Evolutionary conservation across 2,113 vertebrate species (phyloP), one percentile per base, ranked within the genome.

Genomic region (Orthochromis indermauri): DNA sequence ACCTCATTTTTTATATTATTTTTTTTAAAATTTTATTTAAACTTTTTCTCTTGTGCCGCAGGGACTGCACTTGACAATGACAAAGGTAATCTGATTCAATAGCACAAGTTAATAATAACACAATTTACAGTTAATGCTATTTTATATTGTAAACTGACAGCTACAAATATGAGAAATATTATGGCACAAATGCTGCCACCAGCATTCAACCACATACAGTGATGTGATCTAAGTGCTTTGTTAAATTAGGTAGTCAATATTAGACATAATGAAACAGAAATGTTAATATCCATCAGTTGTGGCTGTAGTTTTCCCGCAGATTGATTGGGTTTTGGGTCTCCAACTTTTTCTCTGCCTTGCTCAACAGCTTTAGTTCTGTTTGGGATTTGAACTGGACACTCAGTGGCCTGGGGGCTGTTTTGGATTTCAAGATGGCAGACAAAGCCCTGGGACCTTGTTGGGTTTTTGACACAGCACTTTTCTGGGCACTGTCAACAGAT

Each of bases 271-370:
- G 6, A 68, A 49, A 68, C 13, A 37, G 35, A 35, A 42, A 7
- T 76, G 4, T 49, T n/a, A 28, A n/a, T 33, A 35, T 51, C 26
- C 19, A 28, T 95, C 84, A 95, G 88, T 84, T 94, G 86, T 6
- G 79, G 85, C 92, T 95, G 91, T 95, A 94, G 89, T 95, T 94
- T 86, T 92, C 90, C 17, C 85, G 86, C 76, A 68, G 35, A 71
- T 80, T 76, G 35, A 78, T 2, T 19, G 10, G 61, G 0, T 8
- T 66, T 66, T 66, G 40, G 51, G 19, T 37, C 73, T 91, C 80
- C 35, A 51, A 21, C 10, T 24, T 19, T 5, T 85, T 55, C 59
- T 91, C 84, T 31, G 73, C 26, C 71, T 35, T 45, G 14, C 42
- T 79, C 10, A 59, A 8, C 4, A 81, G 49, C 68, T 51, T 54